Evolutionary conservation across 2,797 vertebrate genomes (phyloP), one percentile per base, ranked within the genome.

Genomic region (Luscinia megarhynchos): DNA sequence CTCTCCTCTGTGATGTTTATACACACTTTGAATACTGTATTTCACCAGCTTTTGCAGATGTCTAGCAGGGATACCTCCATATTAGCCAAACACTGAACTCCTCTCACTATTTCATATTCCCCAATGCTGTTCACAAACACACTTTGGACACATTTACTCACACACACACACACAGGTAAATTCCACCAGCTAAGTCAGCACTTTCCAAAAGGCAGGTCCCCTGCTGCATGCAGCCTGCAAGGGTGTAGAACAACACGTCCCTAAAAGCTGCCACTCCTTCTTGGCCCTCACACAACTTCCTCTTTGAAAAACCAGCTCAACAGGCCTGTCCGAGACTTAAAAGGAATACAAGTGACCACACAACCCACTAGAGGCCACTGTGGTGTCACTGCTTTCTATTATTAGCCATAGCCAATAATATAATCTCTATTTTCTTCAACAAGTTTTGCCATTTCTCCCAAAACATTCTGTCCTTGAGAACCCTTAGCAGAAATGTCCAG

Each of bases 361-460:
- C 11, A 89, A 93, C 57, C 68, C 92, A 77, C 85, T 80, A 90
- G 82, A 85, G 83, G 85, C 61, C 90, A 80, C 82, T 87, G 76
- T 63, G n/a, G 72, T 43, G 46, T 61, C 84, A 50, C 10, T 45
- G 64, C 23, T 80, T 89, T 48, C 36, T 17, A 7, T 11, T 26
- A 19, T 84, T 29, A 48, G 26, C 27, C 32, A 70, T 1, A 34
- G 26, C 27, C 24, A 85, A 3, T 19, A 38, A 69, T 9, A 41
- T 1, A 72, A 78, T 16, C 22, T 36, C 4, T 51, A 23, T 58
- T 36, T 34, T 83, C 29, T 74, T 67, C 26, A 83, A 1, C 0
- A 3, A 12, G 22, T 48, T 85, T 77, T 83, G 50, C 7, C 20
- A 63, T 5, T 11, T 79, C 27, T 58, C 13, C 45, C 24, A 58